Evolutionary conservation across 2,888 invertebrate genomes (phyloP), one percentile per base, ranked within the genome.

Genomic region (Drosophila pullipes): DNA sequence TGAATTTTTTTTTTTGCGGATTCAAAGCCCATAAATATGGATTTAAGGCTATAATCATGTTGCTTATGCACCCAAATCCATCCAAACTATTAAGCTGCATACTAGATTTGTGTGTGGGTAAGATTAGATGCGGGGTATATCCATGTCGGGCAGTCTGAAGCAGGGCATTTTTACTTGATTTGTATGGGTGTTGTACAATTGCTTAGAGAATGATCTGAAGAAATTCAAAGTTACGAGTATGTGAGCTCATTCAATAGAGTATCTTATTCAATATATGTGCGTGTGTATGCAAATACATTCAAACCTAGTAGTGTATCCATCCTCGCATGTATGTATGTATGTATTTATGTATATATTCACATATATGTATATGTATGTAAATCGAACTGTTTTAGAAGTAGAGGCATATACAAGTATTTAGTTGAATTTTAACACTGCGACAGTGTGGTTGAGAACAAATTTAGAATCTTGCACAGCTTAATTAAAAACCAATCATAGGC

Each of bases 201-300:
- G 71, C 53, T 72, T 75, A 60, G 62, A 63, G 66, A 74, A 54
- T 30, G 61, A 78, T 66, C 63, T 77, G 76, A 82, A 76, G 68
- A 86, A 82, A 88, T 88, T 88, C 89, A 85, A 88, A 85, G 82
- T 85, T 85, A 64, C 76, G 69, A 76, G 80, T 71, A 65, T 79
- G 65, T 67, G 80, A 72, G 63, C 52, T 47, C 60, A 53, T 74
- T 76, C 58, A 71, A 63, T 66, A 64, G 69, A 83, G 75, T 68
- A 70, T 87, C 78, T 71, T 65, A 72, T 75, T 78, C 64, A 60
- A 58, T 49, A 59, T 49, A 53, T n/a, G n/a, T 59, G 39, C 44
- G 41, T 25, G 35, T 44, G 41, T 61, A 54, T 50, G 50, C 59
- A 39, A n/a, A 53, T 47, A 47, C 22, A 53, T 47, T 13, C 22